Base-by-base conservation (phyloP, 2,797 vertebrate species). In the Phataginus tetradactyla region DNA sequence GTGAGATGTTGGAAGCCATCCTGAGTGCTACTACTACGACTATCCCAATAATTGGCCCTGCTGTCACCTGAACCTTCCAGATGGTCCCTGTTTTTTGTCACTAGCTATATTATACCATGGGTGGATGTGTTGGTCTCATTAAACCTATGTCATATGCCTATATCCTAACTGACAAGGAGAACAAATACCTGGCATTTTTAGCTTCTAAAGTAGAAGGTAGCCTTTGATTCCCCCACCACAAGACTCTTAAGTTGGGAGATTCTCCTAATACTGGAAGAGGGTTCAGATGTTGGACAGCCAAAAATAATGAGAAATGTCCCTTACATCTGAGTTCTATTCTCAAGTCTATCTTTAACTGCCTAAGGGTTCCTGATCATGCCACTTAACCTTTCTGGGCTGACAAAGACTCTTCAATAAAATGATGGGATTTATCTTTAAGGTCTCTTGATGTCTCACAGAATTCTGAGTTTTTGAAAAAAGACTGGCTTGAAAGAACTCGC, bases 391-490 rank as follows among this genome's bases (percentile, higher is more conserved):
- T 95, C 42, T 53, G 69, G n/a, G 64, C 34, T 86, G 75, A 87
- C 17, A 84, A 45, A 74, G 71, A 86, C 57, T 86, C 57, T 51
- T 96, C 37, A 83, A 49, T 94, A 87, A 93, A 84, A 94, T 55
- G 25, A 79, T 63, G 9, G 2, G 8, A 59, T 86, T 89, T 12
- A 96, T 74, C 39, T 88, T 59, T 90, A 68, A 90, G 53, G 45
- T 95, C 20, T 92, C 80, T 79, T 71, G 29, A 64, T 74, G 66
- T 37, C 2, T 10, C 15, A 91, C 1, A 71, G 57, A 96, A 96
- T 87, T 55, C 18, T 74, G 42, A 87, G 87, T 96, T 74, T 96
- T 93, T 96, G 69, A 45, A 90, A 83, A 88, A 55, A 72, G 37
- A 91, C 6, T 42, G 34, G 45, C 55, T 88, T 96, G 53, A 87